Percentiles rank a stretch among this genome's conserved stretches.
phyloP scores from a whole-genome alignment of 2,797 vertebrate species.

The Helostoma temminkii region DNA sequence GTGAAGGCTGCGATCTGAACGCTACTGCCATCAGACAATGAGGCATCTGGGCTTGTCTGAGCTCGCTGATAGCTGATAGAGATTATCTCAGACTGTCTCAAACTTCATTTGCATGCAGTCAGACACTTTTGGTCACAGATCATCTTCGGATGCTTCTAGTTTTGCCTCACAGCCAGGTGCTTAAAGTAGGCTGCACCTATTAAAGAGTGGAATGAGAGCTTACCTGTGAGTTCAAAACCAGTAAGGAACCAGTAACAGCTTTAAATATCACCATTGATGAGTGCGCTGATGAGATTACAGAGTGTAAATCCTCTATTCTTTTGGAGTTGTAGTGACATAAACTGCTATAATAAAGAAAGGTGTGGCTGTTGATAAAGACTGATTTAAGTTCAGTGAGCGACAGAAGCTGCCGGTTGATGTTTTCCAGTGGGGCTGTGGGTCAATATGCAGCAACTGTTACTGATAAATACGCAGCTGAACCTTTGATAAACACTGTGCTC shows the following conservation, averaged over 20 bases:
- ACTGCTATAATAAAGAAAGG: conserved; percentile 49
- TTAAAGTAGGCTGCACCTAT: conserved; percentile 4
- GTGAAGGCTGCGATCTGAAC: not conserved
- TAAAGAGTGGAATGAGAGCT: conserved; percentile 6
- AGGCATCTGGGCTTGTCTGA: conserved; percentile 29
- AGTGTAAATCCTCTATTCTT: conserved; percentile 24
- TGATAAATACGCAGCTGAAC: conserved; percentile 35
- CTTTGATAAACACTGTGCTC: conserved; percentile 11
- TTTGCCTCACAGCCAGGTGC: conserved; percentile 9
- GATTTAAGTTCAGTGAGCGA: conserved; percentile 28
- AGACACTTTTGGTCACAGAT: conserved; percentile 3
- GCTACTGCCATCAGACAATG: conserved; percentile 12
- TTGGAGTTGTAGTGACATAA: conserved; percentile 16
- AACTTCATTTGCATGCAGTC: conserved; percentile 4
- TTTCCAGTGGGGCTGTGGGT: conserved; percentile 20
- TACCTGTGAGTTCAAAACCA: conserved; percentile 4
- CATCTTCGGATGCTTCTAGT: not conserved
- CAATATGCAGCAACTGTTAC: conserved; percentile 17
- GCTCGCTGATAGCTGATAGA: conserved; percentile 43
- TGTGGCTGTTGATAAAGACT: conserved; percentile 55
- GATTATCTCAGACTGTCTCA: conserved; percentile 35
- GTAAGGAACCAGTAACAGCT: not conserved
- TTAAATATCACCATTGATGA: conserved; percentile 13
- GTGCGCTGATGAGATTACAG: conserved; percentile 13
- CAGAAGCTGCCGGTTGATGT: conserved; percentile 45